These are phyloP conservation scores for Drosophila niveifrons DNA, from an alignment of 2,888 invertebrate genomes.

Conservation along the genomic window DNA sequence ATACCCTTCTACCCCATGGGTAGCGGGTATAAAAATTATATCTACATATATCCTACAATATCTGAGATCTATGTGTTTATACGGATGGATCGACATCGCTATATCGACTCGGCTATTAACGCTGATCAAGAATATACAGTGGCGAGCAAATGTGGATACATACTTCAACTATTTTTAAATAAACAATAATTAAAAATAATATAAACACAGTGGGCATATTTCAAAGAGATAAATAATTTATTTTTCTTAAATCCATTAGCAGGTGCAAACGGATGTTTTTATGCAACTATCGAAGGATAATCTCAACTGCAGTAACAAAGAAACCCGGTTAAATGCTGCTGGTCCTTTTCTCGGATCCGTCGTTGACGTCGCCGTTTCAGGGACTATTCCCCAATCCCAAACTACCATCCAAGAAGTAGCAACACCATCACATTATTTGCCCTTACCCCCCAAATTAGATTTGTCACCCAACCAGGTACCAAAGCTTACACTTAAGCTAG, in stretches of 20 bases:
- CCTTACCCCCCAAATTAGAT: slow-evolving; percentile 38
- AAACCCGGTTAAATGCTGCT: not conserved
- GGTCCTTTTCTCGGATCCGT: not conserved
- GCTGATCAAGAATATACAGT: no score
- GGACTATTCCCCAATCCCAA: not conserved
- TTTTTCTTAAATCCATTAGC: slow-evolving; percentile 20
- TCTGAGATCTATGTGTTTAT: no score
- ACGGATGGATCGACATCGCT: no score
- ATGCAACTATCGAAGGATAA: slow-evolving; percentile 8
- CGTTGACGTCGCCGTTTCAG: slow-evolving; percentile 6
- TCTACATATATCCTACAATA: no score
- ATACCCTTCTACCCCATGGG: no score
- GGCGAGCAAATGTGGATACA: no score
- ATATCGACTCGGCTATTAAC: no score
- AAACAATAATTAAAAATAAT: no score
- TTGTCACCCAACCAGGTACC: slow-evolving; percentile 86
- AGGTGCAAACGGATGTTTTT: slow-evolving; percentile 25
- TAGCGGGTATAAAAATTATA: no score
- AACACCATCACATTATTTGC: slow-evolving; percentile 8
- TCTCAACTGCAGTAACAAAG: slow-evolving; percentile 6
- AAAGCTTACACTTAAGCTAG: slow-evolving; percentile 92
- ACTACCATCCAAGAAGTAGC: not conserved
- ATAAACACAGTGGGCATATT: no score
- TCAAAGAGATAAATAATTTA: not conserved
- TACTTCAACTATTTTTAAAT: no score